A percentile compares a stretch with the other conserved stretches of the same genome.
Conservation (phyloP, 2,113 vertebrate genomes). For the Sorex araneus region DNA sequence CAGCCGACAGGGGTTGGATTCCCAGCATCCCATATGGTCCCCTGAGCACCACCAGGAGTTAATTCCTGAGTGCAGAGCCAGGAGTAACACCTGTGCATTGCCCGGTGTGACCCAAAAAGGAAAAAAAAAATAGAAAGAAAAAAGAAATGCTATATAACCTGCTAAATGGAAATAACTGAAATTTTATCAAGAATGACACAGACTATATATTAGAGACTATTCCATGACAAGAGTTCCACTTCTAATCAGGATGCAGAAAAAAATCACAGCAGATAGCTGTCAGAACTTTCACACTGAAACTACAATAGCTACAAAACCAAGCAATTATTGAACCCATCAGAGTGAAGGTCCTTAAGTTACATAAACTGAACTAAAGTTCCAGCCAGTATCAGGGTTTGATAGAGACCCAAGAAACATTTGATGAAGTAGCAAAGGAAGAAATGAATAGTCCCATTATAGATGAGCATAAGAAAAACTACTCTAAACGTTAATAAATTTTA, state of each 20-base stretch:
- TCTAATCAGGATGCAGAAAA: neutral
- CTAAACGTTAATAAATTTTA: neutral
- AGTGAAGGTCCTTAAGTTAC: constrained; percentile 31
- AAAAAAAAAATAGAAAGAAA: no score
- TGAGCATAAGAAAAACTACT: neutral
- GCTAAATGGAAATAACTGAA: neutral
- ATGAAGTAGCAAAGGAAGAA: neutral
- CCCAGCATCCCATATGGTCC: no score
- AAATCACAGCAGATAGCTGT: neutral
- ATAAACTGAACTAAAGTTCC: neutral
- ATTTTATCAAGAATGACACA: neutral
- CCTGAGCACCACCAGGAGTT: no score
- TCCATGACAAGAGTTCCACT: neutral
- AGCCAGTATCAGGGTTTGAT: neutral
- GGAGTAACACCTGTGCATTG: no score
- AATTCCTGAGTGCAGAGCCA: no score
- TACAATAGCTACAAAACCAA: constrained; percentile 8
- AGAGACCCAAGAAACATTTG: neutral
- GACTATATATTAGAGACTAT: neutral
- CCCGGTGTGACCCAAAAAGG: no score
- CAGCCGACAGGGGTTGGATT: no score
- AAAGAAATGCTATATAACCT: constrained; percentile 27
- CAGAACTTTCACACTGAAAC: constrained; percentile 3
- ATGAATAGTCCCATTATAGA: neutral
- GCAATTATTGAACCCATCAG: constrained; percentile 12